Conservation (phyloP, 2,888 invertebrate genomes). For the Drosophila bunnanda region DNA sequence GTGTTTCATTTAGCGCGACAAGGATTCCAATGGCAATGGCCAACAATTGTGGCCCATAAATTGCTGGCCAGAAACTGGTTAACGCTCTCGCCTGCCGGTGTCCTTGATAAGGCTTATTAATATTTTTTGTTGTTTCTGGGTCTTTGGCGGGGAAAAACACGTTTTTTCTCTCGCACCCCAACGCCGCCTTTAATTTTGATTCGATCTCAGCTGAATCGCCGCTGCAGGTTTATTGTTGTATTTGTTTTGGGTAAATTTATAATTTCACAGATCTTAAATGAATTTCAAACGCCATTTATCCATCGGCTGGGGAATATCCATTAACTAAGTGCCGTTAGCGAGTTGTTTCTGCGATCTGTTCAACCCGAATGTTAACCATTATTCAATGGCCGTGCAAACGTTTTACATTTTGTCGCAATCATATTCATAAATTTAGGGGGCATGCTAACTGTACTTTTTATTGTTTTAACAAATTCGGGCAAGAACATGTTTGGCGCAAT, state of each 20-base stretch:
- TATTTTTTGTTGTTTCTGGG: conserved; percentile 41
- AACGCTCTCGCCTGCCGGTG: conserved; percentile 51
- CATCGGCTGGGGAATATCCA: conserved; percentile 36
- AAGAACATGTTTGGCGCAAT: conserved; percentile 14
- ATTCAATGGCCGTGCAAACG: conserved; percentile 27
- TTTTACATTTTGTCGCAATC: conserved; percentile 27
- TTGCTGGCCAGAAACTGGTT: conserved; percentile 68
- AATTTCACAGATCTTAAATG: conserved; percentile 61
- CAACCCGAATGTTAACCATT: conserved; percentile 10
- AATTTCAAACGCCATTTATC: conserved; percentile 50
- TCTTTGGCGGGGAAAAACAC: conserved; percentile 57
- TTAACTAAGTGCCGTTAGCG: conserved; percentile 58
- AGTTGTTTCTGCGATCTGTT: conserved; percentile 24
- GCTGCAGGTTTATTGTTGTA: conserved; percentile 14
- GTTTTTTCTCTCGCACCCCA: conserved; percentile 57
- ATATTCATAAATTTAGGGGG: conserved; percentile 33
- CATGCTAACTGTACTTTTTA: conserved; percentile 27
- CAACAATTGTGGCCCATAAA: conserved; percentile 69
- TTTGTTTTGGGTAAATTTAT: conserved; percentile 36
- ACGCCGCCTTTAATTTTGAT: conserved; percentile 41
- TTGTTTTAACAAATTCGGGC: conserved; percentile 22
- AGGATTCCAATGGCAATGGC: conserved; percentile 77
- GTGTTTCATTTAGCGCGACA: conserved; percentile 46
- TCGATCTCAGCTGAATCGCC: conserved; percentile 1
- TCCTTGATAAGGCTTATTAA: conserved; percentile 71